Percentiles rank a stretch among this genome's conserved stretches.
Evolutionary conservation across 2,888 invertebrate genomes (phyloP).

Genomic region (Ormia ochracea): DNA sequence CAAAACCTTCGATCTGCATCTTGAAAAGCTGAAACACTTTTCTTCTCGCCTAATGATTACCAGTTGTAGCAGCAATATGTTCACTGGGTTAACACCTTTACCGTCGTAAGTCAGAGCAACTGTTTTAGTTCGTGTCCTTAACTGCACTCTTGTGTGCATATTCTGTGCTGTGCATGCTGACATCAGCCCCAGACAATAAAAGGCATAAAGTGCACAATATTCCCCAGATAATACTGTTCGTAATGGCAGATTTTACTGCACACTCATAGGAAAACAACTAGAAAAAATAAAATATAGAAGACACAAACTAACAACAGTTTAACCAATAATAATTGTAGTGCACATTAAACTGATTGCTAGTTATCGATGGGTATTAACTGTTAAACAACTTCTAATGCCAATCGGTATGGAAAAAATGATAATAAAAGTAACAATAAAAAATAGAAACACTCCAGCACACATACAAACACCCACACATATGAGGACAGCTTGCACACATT

Average conservation of each 20-base stretch:
- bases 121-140: slow-evolving; percentile 16
- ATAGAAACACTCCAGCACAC: neutral
- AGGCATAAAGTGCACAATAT: slow-evolving; percentile 51
- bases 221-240: slow-evolving; percentile 38
- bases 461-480: neutral
- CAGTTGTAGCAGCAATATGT: neutral
- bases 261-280: neutral
- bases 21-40: no score
- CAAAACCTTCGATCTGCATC: no score
- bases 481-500: neutral
- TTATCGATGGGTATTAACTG: slow-evolving; percentile 60
- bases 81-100: neutral
- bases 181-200: slow-evolving; percentile 38
- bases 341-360: slow-evolving; percentile 60
- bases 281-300: neutral
- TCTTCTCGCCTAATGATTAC: neutral
- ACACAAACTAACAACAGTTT: slow-evolving; percentile 49
- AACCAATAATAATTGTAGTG: slow-evolving; percentile 59
- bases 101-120: neutral
- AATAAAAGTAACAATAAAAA: neutral
- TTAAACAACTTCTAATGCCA: slow-evolving; percentile 52
- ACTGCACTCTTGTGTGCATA: neutral
- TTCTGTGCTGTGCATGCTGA: slow-evolving; percentile 19
- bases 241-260: slow-evolving; percentile 23
- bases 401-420: slow-evolving; percentile 13